phyloP scores from a whole-genome alignment of 2,888 invertebrate species.

The Eilema sororculum region DNA sequence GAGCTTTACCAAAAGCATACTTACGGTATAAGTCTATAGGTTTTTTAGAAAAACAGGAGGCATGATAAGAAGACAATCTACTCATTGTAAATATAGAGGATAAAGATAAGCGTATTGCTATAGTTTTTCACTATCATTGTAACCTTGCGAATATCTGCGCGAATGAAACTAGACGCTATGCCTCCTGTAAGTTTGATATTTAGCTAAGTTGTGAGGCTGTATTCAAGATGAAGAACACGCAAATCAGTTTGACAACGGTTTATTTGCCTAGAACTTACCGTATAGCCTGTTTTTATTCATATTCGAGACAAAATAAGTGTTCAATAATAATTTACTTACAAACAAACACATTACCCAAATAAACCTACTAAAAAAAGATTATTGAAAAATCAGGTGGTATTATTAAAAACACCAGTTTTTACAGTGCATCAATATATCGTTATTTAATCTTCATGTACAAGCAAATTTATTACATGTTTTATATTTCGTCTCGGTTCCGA shows the following conservation, averaged over 20 bases:
- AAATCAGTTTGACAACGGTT: slow-evolving; percentile 80
- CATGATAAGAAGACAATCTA: not conserved
- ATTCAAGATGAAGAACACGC: slow-evolving; percentile 81
- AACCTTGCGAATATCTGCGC: not conserved
- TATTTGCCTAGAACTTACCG: slow-evolving; percentile 85
- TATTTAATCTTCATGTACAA: slow-evolving; percentile 93
- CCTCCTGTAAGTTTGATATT: not conserved
- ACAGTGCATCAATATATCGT: slow-evolving; percentile 92
- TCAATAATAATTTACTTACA: slow-evolving; percentile 86
- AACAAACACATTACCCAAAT: slow-evolving; percentile 85
- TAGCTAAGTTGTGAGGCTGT: slow-evolving; percentile 49
- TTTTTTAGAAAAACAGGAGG: not conserved
- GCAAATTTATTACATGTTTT: slow-evolving; percentile 89
- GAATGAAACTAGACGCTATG: not conserved
- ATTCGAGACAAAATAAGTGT: slow-evolving; percentile 83
- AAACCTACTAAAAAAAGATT: slow-evolving; percentile 78
- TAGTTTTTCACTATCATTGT: not conserved
- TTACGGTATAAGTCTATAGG: not conserved
- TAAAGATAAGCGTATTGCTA: not conserved
- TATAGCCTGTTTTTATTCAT: slow-evolving; percentile 77
- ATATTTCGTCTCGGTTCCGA: slow-evolving; percentile 75
- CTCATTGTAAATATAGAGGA: not conserved
- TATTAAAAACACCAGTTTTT: slow-evolving; percentile 85
- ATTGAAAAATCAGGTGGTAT: slow-evolving; percentile 79
- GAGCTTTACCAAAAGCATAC: not conserved